Percentiles rank a stretch among this genome's conserved stretches.
Conservation (phyloP, 2,888 invertebrate species). For the Morinoia aosen region DNA sequence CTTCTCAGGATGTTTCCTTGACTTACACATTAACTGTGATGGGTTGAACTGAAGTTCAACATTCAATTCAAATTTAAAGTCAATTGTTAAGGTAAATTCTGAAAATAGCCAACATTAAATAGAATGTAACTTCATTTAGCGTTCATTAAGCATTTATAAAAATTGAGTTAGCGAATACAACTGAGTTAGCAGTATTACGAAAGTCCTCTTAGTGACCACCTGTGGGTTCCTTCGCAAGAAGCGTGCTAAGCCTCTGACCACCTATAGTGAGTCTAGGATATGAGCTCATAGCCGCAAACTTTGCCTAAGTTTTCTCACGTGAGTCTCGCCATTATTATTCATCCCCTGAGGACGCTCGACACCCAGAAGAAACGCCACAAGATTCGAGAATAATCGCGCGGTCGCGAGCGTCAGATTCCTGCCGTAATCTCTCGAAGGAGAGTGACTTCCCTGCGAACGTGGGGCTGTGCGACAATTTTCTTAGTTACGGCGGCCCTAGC, state of each 20-base stretch:
- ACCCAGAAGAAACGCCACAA: background rate
- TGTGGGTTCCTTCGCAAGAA: too few relatives aligned
- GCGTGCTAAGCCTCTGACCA: background rate
- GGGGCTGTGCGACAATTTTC: background rate
- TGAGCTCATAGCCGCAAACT: background rate
- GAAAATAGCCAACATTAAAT: too few relatives aligned
- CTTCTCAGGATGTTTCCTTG: background rate
- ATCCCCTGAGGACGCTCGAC: conserved; percentile 25
- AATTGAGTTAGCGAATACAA: too few relatives aligned
- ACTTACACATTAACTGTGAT: background rate
- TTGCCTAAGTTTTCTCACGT: background rate
- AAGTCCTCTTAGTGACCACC: too few relatives aligned
- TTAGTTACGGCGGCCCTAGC: background rate
- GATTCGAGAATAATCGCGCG: conserved; percentile 12
- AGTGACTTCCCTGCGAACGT: background rate
- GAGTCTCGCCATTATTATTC: conserved; percentile 30
- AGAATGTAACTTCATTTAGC: too few relatives aligned
- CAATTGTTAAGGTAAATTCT: too few relatives aligned
- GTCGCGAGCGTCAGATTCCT: background rate
- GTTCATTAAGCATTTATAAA: too few relatives aligned
- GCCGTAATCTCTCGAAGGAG: background rate
- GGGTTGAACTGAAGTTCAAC: too few relatives aligned
- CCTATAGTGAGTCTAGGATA: background rate
- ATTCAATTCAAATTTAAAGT: too few relatives aligned
- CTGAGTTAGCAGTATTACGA: too few relatives aligned